Percentiles rank a stretch among this genome's conserved stretches.
phyloP scores from a whole-genome alignment of 2,113 vertebrate species.

The Microcebus griseorufus region DNA sequence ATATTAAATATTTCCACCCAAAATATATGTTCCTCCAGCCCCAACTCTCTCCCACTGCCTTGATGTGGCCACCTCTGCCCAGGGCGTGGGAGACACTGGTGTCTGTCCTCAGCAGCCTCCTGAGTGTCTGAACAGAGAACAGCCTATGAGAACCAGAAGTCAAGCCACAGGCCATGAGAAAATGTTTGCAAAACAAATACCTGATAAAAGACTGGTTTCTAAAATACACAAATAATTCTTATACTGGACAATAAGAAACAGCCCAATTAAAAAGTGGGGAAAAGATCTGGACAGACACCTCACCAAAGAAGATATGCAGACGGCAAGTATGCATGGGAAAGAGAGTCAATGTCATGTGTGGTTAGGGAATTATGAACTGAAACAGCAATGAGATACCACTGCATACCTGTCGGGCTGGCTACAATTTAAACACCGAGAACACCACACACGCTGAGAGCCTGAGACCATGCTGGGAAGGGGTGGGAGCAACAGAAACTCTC shows the following conservation, averaged over 20 bases:
- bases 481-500: background rate
- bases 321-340: background rate
- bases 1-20: background rate
- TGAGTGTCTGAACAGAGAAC: background rate
- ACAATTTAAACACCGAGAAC: background rate
- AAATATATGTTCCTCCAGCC: background rate
- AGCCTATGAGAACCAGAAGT: background rate
- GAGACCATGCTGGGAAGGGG: background rate
- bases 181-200: background rate
- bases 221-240: background rate
- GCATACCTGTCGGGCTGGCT: background rate
- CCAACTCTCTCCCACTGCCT: background rate
- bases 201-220: background rate
- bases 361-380: background rate
- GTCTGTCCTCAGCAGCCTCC: background rate
- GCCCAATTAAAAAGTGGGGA: background rate
- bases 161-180: background rate
- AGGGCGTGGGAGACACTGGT: background rate
- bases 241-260: background rate
- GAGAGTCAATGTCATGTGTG: background rate
- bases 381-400: background rate
- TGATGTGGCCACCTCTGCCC: background rate
- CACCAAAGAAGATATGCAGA: background rate
- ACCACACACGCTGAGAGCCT: background rate
- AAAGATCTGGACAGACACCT: background rate